A percentile compares a stretch with the other conserved stretches of the same genome.
phyloP scores from a whole-genome alignment of 37 sponge, comb jelly and placozoan genomes.

The Axinella damicornis region DNA sequence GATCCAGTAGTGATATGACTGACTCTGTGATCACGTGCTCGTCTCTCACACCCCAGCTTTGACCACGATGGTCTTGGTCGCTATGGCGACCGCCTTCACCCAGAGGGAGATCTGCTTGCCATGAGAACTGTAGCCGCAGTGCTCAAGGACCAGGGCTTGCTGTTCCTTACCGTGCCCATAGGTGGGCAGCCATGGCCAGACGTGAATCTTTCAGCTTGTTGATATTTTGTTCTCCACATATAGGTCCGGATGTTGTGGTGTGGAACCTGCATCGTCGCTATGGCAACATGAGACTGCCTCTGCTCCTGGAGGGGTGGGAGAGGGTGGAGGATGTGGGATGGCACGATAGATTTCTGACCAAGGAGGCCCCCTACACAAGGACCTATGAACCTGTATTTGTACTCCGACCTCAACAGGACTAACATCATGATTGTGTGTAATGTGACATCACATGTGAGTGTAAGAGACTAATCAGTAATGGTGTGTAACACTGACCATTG shows the following conservation, averaged over 20 bases:
- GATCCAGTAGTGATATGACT: background rate
- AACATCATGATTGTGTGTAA: too few relatives aligned
- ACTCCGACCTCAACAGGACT: too few relatives aligned
- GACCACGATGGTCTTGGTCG: conserved; percentile 92
- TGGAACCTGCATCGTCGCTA: conserved; percentile 90
- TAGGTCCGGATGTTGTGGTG: conserved; percentile 85
- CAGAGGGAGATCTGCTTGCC: conserved; percentile 69
- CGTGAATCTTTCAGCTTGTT: background rate
- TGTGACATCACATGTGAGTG: too few relatives aligned
- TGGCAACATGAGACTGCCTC: conserved; percentile 68
- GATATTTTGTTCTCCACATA: too few relatives aligned
- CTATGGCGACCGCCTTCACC: conserved; percentile 87
- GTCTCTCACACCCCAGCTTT: too few relatives aligned
- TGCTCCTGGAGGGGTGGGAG: conserved; percentile 65
- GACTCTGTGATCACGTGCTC: background rate
- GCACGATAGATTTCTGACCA: conserved; percentile 52
- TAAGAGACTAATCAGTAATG: too few relatives aligned
- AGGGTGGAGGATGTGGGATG: conserved; percentile 71
- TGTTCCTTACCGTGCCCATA: conserved; percentile 84
- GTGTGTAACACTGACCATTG: too few relatives aligned
- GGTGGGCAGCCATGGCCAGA: conserved; percentile 23
- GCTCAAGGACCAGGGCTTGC: conserved; percentile 44
- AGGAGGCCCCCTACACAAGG: conserved; percentile 52
- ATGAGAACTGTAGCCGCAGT: conserved; percentile 50
- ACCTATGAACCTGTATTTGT: conserved; percentile 85